A percentile compares a stretch with the other conserved stretches of the same genome.
These are phyloP conservation scores for Epinephelus moara DNA, from an alignment of 2,113 vertebrate species.

Conservation along the genomic window DNA sequence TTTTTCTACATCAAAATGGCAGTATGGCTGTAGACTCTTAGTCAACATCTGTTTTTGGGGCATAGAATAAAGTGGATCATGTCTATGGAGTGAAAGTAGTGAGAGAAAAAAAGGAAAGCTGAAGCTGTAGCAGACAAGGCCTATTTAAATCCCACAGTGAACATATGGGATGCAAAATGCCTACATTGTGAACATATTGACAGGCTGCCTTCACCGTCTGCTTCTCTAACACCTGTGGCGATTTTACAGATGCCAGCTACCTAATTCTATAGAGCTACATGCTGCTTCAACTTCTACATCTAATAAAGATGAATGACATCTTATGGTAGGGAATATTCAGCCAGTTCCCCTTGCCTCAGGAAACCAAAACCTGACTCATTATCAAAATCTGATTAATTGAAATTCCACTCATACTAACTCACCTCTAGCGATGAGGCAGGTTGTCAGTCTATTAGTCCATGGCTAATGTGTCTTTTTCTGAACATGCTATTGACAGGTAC, in stretches of 20 bases:
- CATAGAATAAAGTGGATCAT: too few species aligned
- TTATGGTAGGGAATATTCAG: neutral
- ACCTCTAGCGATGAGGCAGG: neutral
- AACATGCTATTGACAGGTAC: neutral
- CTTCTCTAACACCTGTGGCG: conserved; percentile 23
- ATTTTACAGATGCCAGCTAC: conserved; percentile 16
- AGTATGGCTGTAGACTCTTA: too few species aligned
- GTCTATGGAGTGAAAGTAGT: neutral
- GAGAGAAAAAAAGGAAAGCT: neutral
- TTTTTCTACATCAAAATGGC: neutral
- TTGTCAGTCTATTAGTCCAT: neutral
- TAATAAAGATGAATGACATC: neutral
- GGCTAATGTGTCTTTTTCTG: neutral
- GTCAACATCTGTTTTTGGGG: too few species aligned
- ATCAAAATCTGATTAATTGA: neutral
- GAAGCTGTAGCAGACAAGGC: neutral
- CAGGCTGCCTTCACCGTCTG: conserved; percentile 33
- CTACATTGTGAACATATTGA: conserved; percentile 30
- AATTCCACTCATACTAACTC: neutral
- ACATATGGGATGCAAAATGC: conserved; percentile 42
- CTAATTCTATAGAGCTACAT: neutral
- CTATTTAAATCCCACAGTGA: conserved; percentile 15
- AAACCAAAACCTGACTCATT: neutral
- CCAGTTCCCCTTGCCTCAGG: neutral
- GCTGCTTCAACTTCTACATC: neutral